Evolutionary conservation across 2,888 invertebrate genomes (phyloP).

Genomic region (Oscheius sp.): DNA sequence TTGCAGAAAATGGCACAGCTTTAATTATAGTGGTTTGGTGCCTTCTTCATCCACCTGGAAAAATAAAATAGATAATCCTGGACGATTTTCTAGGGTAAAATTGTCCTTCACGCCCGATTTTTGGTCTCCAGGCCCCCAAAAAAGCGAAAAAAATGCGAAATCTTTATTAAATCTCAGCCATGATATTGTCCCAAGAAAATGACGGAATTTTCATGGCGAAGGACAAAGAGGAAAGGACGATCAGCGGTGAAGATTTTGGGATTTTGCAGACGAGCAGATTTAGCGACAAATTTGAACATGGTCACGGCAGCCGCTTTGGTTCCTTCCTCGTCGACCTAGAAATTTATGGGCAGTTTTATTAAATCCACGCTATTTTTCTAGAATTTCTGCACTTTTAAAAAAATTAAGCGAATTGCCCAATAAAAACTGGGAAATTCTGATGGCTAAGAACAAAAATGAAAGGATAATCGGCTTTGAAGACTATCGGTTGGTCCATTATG

Average conservation of each 20-base stretch:
- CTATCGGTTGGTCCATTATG: neutral
- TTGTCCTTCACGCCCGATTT: too few species aligned
- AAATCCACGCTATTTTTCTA: too few species aligned
- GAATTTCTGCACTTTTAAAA: neutral
- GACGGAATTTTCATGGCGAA: constrained; percentile 41
- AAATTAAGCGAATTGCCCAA: neutral
- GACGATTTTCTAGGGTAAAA: too few species aligned
- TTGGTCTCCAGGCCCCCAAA: too few species aligned
- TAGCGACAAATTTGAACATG: constrained; percentile 40
- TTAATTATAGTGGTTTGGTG: constrained; percentile 56
- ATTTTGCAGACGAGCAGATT: neutral
- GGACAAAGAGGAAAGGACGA: constrained; percentile 55
- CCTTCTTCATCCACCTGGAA: constrained; percentile 65
- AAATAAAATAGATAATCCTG: too few species aligned
- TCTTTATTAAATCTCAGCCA: neutral
- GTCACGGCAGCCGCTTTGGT: constrained; percentile 66
- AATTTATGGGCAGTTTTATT: too few species aligned
- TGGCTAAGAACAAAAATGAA: constrained; percentile 50
- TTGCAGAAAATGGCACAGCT: neutral
- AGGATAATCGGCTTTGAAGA: constrained; percentile 58
- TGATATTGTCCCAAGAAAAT: constrained; percentile 42
- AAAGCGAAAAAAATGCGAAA: too few species aligned
- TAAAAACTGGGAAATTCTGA: constrained; percentile 1
- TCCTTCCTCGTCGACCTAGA: constrained; percentile 64
- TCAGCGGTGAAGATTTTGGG: constrained; percentile 49